Evolutionary conservation across 1,140 invertebrate species (phyloP), one percentile per base, ranked within the genome.

Genomic region (Lineus longissimus): DNA sequence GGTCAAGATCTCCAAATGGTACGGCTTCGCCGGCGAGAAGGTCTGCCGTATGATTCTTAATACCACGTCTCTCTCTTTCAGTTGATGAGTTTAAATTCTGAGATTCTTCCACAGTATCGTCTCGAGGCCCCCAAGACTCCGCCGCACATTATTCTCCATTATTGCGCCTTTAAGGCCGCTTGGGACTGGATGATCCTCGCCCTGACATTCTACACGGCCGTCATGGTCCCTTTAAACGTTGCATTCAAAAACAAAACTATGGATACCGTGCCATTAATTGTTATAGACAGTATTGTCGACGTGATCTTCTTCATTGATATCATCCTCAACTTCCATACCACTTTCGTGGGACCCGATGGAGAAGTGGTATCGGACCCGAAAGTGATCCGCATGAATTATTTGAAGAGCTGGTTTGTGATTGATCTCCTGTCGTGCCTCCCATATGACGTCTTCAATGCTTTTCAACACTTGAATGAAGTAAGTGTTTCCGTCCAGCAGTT

Each of bases 261-360:
- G 82, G 97, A 99, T 84, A 95, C 98, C 82, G 94, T 99, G 55
- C 87, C 99, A 54, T 86, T 98, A 64, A 93, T 98, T 69, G 93
- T 82, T 30, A 69, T 79, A 0, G 80, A 83, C 69, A 97, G 94
- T 67, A 98, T 99, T 74, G 97, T 99, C 67, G 97, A 99, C 84
- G 96, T 99, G 61, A 95, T 99, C 75, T 99, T 99, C 86, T 99
- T 99, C 86, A 97, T 99, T 82, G 97, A 99, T 85, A 99, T 99
- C 82, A 93, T 99, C 76, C 90, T 99, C 76, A 99, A 99, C 86
- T 99, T 99, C 85, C 97, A 99, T 85, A 99, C 97, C 63, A 99
- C 97, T 59, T 99, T 98, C 85, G 97, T 99, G 67, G 96, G 97
- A 31, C 92, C 95, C 17, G 94, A 94, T 62, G 96, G 96, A 41